A percentile compares a stretch with the other conserved stretches of the same genome.
phyloP scores from a whole-genome alignment of 2,113 vertebrate species.

The Albula goreensis region DNA sequence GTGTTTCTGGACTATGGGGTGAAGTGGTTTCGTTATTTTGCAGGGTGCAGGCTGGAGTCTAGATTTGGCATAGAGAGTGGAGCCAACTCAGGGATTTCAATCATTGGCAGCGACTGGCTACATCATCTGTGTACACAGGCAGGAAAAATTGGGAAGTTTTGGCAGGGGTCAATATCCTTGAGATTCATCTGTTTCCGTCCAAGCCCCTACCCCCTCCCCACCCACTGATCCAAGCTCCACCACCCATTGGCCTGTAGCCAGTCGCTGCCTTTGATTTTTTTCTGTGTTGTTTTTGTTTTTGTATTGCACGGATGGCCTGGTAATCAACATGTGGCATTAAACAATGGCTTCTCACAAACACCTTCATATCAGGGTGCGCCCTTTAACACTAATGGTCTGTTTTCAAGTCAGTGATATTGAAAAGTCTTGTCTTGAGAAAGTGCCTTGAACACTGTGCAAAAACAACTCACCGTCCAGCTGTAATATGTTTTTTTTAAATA shows the following conservation, averaged over 20 bases:
- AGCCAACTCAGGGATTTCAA: constrained; percentile 13
- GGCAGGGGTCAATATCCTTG: constrained; percentile 19
- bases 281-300: constrained; percentile 32
- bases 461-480: constrained; percentile 16
- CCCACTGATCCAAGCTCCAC: constrained; percentile 15
- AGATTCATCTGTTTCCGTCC: constrained; percentile 31
- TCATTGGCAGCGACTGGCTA: too few species aligned
- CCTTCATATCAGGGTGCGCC: constrained; percentile 37
- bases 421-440: constrained; percentile 21
- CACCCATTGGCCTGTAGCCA: background rate
- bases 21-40: constrained; percentile 33
- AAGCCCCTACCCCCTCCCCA: background rate
- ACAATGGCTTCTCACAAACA: constrained; percentile 42
- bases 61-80: constrained; percentile 24
- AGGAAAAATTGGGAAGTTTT: constrained; percentile 10
- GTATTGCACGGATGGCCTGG: constrained; percentile 20
- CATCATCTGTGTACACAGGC: constrained; percentile 35
- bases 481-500: too few species aligned
- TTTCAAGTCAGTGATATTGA: constrained; percentile 7
- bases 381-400: constrained; percentile 22
- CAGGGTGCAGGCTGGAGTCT: constrained; percentile 31
- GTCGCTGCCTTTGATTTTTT: constrained; percentile 29
- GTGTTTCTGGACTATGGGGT: constrained; percentile 30
- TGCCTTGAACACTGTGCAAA: background rate
- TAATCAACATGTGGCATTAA: constrained; percentile 8